Base-by-base conservation (phyloP, 2,888 invertebrate genomes). In the Drosophila antonietae region DNA sequence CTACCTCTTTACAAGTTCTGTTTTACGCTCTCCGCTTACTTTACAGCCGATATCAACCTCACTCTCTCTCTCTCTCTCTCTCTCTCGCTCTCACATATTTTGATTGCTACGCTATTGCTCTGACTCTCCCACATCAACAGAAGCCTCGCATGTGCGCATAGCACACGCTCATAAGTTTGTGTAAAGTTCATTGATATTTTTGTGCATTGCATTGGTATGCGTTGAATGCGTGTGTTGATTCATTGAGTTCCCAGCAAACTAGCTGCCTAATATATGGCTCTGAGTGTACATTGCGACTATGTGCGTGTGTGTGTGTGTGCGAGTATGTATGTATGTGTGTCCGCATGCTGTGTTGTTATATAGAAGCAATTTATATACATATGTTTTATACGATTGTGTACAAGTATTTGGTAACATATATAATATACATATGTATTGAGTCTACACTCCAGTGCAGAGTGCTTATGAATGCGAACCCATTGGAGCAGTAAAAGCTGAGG, bases 121-220 rank as follows among this genome's bases (percentile, higher is more conserved):
- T 51, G 23, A 23, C 75, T 68, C 70, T 77, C 68, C 68, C 72
- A 73, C 71, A 59, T 28, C 52, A 78, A 43, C 73, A 78, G 67
- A 78, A 78, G 73, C 67, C 75, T 75, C 62, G 62, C 64, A 69
- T 76, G 73, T 70, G 79, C 70, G 68, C 74, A 73, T 58, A 73
- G 69, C 63, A 66, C 67, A 72, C 73, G 71, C 70, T 81, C 71
- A 61, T 74, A 73, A 76, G 78, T 81, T 87, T 83, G 68, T 75
- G 79, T 82, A 89, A 89, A 90, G 91, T 91, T 90, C 91, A 90
- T 90, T 90, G 90, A 90, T 90, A 91, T 91, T 89, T 91, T 89
- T 80, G 74, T 88, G 87, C 28, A 28, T 6, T 39, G 15, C 85
- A 84, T 77, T 81, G 75, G 88, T 89, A 74, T 91, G 70, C 57